These are phyloP conservation scores for Microchirus variegatus DNA, from an alignment of 2,797 vertebrate genomes.

Conservation along the genomic window DNA sequence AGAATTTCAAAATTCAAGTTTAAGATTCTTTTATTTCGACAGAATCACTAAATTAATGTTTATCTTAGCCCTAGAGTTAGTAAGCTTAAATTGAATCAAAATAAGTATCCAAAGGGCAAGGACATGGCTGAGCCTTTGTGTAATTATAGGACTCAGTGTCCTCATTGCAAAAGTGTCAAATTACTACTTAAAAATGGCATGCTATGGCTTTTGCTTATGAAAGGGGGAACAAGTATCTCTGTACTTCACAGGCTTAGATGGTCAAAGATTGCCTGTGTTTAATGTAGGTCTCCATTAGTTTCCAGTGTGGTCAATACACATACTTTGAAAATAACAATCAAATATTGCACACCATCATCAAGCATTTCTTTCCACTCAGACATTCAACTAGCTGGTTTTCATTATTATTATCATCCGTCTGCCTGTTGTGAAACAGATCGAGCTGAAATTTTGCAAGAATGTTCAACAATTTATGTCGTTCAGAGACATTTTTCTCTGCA, in stretches of 20 bases:
- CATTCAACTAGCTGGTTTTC: constrained; percentile 38
- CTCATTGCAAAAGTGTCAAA: no score
- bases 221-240: no score
- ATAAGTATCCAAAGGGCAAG: no score
- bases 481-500: neutral
- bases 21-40: neutral
- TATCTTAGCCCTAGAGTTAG: no score
- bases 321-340: constrained; percentile 55
- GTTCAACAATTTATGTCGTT: constrained; percentile 2
- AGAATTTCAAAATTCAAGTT: neutral
- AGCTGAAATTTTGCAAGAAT: constrained; percentile 14
- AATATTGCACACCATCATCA: constrained; percentile 25
- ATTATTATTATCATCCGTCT: constrained; percentile 30
- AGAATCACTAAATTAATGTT: neutral
- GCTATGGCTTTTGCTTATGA: no score
- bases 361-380: constrained; percentile 41
- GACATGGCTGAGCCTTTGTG: no score
- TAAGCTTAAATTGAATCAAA: no score
- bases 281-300: constrained; percentile 36
- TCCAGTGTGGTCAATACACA: constrained; percentile 36
- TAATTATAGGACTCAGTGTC: no score
- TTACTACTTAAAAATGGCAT: no score
- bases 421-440: constrained; percentile 27
- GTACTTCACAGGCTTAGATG: no score
- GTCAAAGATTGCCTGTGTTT: neutral